Percentiles rank a stretch among this genome's conserved stretches.
Evolutionary conservation across 2,888 invertebrate species (phyloP).

Genomic region (Napeogenes inachia): DNA sequence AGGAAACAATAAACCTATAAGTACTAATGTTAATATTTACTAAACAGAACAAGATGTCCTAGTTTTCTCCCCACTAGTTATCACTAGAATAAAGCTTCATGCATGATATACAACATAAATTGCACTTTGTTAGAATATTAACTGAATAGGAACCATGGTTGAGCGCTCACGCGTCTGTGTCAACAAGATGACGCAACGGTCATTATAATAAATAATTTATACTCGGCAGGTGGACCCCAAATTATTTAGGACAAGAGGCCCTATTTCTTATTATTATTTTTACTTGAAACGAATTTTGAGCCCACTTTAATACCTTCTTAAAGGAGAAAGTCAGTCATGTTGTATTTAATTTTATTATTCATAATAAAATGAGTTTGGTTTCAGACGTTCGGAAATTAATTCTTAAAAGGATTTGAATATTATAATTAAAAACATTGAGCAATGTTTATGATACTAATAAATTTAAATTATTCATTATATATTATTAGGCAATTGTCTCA

Average conservation of each 20-base stretch:
- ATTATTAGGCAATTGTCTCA: too few relatives aligned
- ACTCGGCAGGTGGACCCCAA: background rate
- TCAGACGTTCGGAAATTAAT: too few relatives aligned
- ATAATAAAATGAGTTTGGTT: too few relatives aligned
- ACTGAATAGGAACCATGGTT: conserved; percentile 1
- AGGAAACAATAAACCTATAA: too few relatives aligned
- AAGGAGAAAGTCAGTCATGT: too few relatives aligned
- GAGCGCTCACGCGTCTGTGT: background rate
- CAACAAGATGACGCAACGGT: background rate
- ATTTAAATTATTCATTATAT: too few relatives aligned
- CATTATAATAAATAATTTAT: background rate
- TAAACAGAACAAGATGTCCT: background rate
- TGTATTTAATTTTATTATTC: too few relatives aligned
- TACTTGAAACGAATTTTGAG: background rate
- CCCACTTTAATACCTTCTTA: too few relatives aligned
- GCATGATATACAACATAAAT: background rate
- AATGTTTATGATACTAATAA: too few relatives aligned
- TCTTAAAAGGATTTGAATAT: too few relatives aligned
- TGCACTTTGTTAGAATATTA: background rate
- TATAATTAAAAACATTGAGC: too few relatives aligned
- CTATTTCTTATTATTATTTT: background rate
- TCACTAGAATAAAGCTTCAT: background rate
- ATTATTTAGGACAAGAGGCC: background rate
- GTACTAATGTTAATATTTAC: background rate
- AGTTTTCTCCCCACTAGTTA: background rate